Base-by-base conservation (phyloP, 1,140 invertebrate species). In the Grapholita molesta region DNA sequence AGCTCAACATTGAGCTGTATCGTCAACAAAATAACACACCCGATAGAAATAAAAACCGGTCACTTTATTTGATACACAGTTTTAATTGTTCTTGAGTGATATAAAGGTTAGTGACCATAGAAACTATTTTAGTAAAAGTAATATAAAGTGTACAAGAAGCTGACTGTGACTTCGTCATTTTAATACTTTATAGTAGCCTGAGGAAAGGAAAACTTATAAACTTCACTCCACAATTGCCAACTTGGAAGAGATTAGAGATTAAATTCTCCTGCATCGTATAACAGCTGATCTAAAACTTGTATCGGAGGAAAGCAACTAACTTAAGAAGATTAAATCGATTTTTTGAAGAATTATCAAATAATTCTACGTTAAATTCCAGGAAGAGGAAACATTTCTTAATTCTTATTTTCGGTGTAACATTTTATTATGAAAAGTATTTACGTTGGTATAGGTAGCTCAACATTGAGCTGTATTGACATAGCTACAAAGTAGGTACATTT, bases 221-320 rank as follows among this genome's bases (percentile, higher is more conserved):
- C 70, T 73, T 69, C 52, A 70, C 70, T 73, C 68, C 52, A 73
- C 71, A 73, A 57, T 74, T 74, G 52, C 68, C 64, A 71, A 75
- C 70, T 73, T 68, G 68, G 57, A 65, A 67, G 66, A 73, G 70
- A 73, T 75, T 70, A 75, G 67, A 74, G 68, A 73, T 78, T 74
- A 78, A 74, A 76, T 76, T 71, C 74, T 73, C 57, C 69, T 73
- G 67, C 67, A 32, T 67, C 35, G 48, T 65, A 71, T 76, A 67
- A 71, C 70, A 48, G 55, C 55, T 61, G 55, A 61, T 61, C 24
- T 28, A 15, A 32, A 61, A 61, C 55, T 61, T 61, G n/a, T 28
- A 61, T 61, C 55, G 55, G 32, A 61, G 30, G 55, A 61, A 28
- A 30, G 28, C 25, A 61, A 30, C 24, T 30, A 28, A 30, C 55